Base-by-base conservation (phyloP, 2,113 vertebrate species). In the Albula goreensis region DNA sequence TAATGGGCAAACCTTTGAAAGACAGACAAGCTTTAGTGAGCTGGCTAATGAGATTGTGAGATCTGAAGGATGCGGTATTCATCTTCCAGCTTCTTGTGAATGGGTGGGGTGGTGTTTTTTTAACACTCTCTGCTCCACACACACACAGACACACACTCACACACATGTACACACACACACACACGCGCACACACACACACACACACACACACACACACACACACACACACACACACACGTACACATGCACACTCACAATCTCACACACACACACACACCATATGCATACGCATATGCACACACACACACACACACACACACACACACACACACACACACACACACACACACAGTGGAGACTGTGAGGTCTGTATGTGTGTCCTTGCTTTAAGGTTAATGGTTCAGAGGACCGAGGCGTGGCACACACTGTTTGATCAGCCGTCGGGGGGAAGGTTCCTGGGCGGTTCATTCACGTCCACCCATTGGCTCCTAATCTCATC, bases 341-440 rank as follows among this genome's bases (percentile, higher is more conserved):
- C 31, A 41, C 31, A 41, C 31, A 41, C 31, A 41, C 31, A 41
- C 1, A 41, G 31, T 41, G 31, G 0, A 41, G 31, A 41, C 31
- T 41, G 31, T 1, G 31, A 41, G 31, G 31, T 41, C 80, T 4
- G 56, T 25, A 86, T 90, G 86, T 56, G 66, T 89, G 88, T 90
- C 25, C 63, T 78, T 86, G 78, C 86, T 92, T 88, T 89, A 85
- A 89, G 88, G 89, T 89, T 87, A 92, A 90, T 87, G 80, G 85
- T 88, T 89, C 83, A 74, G 87, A 82, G 56, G 85, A 87, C 50
- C 81, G 87, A 88, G 85, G 83, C 86, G 8, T 8, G 63, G 86
- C 82, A 88, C 86, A 80, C 56, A 0, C 78, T 50, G 79, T 91
- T 90, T 93, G 90, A 90, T 90, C 89, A 86, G 82, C 60, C 86